Evolutionary conservation across 2,113 vertebrate genomes (phyloP), one percentile per base, ranked within the genome.

Genomic region (Phocoena sinus): DNA sequence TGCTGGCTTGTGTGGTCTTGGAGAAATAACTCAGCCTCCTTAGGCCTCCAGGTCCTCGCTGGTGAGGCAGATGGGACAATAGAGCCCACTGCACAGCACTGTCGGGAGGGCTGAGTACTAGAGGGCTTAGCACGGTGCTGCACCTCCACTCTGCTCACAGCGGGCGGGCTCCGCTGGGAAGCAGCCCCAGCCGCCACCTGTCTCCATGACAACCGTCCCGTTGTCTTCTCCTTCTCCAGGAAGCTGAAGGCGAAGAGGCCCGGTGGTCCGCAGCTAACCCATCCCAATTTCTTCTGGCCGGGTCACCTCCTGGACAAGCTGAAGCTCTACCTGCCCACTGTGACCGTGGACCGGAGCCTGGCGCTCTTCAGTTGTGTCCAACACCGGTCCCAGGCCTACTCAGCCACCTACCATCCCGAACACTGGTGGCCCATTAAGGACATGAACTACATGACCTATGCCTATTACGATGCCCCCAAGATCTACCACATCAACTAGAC

Each of bases 241-340:
- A 97, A 97, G 63, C 73, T 98, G 63, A 70, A 84, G 85, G 50
- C 1, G 1, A 97, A 82, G 73, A 83, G 25, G 17, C 1, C n/a
- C 4, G 1, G 17, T 2, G 8, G 17, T 38, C 18, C 1, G 5
- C 92, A 80, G 56, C 33, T 0, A 31, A 91, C 94, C 6, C 91
- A 92, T 0, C 96, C 98, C 81, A 98, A 98, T 10, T 77, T 13
- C 12, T 98, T 98, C 97, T 98, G 98, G 98, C 98, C 98, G 0
- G 98, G 98, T 3, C 98, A 98, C 58, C 98, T 98, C 2, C 96
- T 98, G 93, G 98, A 98, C 79, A 98, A 98, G 91, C 83, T 98
- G 0, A 50, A 6, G 76, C 93, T 98, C 9, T 98, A 96, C 56
- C 93, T 98, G 17, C 98, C 98, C 2, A 47, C 67, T 0, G 62